phyloP scores from a whole-genome alignment of 2,113 vertebrate genomes.

The Grallaria varia region DNA sequence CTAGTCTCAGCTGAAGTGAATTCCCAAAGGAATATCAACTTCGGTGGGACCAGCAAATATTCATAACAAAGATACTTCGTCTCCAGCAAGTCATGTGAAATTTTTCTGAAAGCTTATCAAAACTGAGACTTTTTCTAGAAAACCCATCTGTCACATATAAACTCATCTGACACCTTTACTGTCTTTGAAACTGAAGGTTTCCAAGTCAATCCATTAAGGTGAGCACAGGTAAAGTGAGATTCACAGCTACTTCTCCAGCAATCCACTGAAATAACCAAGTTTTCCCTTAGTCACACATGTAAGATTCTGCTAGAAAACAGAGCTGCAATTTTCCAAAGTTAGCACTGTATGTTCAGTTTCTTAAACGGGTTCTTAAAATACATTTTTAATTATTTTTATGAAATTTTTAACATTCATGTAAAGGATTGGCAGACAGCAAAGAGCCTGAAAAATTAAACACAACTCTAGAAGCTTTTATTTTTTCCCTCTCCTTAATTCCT shows the following conservation, averaged over 20 bases:
- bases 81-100: neutral
- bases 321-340: neutral
- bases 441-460: neutral
- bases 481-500: neutral
- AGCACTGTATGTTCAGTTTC: neutral
- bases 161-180: slow-evolving; percentile 22
- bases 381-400: neutral
- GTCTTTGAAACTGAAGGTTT: slow-evolving; percentile 15
- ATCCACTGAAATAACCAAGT: neutral
- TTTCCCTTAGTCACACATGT: neutral
- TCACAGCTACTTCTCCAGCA: neutral
- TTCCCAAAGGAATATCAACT: neutral
- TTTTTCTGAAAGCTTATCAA: slow-evolving; percentile 1
- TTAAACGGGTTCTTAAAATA: slow-evolving; percentile 2
- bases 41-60: neutral
- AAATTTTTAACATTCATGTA: neutral
- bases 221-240: neutral
- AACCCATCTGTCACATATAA: slow-evolving; percentile 12
- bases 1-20: neutral
- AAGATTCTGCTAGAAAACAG: neutral
- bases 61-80: neutral
- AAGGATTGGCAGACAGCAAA: neutral
- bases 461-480: neutral
- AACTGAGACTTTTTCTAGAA: neutral
- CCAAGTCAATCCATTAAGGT: neutral